These are phyloP conservation scores for Xylota sylvarum DNA, from an alignment of 2,888 invertebrate species.

Conservation along the genomic window DNA sequence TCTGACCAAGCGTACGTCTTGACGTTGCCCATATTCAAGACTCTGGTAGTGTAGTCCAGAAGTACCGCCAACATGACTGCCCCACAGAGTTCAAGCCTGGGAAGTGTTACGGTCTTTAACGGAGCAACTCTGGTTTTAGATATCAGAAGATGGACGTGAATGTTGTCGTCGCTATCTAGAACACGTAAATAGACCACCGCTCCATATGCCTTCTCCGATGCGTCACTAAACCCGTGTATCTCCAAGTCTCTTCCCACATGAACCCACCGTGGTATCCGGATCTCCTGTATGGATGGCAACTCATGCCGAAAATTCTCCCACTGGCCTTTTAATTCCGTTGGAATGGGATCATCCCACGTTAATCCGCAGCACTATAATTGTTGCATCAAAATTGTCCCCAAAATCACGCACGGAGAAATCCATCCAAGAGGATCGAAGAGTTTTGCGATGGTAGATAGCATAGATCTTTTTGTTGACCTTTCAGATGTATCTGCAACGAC, in stretches of 20 bases:
- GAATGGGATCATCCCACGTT: constrained; percentile 16
- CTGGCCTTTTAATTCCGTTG: not conserved
- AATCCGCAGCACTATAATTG: constrained; percentile 16
- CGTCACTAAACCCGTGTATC: not conserved
- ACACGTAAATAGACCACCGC: no score
- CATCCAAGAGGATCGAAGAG: no score
- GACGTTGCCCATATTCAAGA: no score
- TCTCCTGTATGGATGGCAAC: constrained; percentile 1
- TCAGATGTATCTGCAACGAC: not conserved
- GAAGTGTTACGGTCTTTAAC: constrained; percentile 62
- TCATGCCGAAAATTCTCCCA: not conserved
- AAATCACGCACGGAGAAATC: no score
- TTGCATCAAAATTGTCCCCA: no score
- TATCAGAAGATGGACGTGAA: no score
- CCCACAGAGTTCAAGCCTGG: constrained; percentile 62
- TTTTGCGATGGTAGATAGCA: constrained; percentile 28
- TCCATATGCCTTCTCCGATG: no score
- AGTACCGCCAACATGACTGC: no score
- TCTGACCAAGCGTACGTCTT: not conserved
- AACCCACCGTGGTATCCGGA: not conserved
- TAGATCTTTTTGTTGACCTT: not conserved
- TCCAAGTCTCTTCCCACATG: not conserved
- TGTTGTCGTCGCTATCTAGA: no score
- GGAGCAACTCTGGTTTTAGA: constrained; percentile 70
- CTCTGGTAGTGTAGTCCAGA: constrained; percentile 12